Evolutionary conservation across 2,888 invertebrate genomes (phyloP).

Genomic region (Morpho helenor): DNA sequence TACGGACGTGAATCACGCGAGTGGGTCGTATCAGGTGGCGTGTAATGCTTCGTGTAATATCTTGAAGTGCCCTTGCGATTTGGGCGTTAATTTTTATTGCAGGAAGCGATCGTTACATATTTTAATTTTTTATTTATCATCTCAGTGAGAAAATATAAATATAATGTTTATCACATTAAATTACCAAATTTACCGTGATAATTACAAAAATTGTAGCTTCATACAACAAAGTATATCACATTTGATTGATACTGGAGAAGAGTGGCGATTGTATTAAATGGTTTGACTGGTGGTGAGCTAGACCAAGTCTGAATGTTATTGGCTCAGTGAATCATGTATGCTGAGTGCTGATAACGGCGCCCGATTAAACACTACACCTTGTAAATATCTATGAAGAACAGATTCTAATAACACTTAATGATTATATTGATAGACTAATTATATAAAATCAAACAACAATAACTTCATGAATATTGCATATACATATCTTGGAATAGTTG

Average conservation of each 20-base stretch:
- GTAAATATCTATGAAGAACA: background rate
- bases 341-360: background rate
- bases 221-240: too few relatives aligned
- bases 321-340: constrained; percentile 16
- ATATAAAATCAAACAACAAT: too few relatives aligned
- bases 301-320: constrained; percentile 10
- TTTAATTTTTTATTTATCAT: too few relatives aligned
- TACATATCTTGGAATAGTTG: too few relatives aligned
- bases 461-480: too few relatives aligned
- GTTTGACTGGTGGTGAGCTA: background rate
- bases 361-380: background rate
- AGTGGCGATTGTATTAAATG: background rate
- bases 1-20: constrained; percentile 21
- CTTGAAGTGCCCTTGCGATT: constrained; percentile 5
- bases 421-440: too few relatives aligned
- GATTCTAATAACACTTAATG: too few relatives aligned
- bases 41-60: constrained; percentile 12
- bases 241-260: background rate
- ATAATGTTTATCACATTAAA: too few relatives aligned
- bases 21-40: constrained; percentile 18
- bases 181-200: too few relatives aligned
- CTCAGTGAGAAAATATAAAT: too few relatives aligned
- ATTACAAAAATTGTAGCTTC: too few relatives aligned
- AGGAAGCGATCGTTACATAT: too few relatives aligned
- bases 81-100: background rate